These are phyloP conservation scores for Mylabris phalerata DNA, from an alignment of 1,140 invertebrate genomes.

Conservation along the genomic window DNA sequence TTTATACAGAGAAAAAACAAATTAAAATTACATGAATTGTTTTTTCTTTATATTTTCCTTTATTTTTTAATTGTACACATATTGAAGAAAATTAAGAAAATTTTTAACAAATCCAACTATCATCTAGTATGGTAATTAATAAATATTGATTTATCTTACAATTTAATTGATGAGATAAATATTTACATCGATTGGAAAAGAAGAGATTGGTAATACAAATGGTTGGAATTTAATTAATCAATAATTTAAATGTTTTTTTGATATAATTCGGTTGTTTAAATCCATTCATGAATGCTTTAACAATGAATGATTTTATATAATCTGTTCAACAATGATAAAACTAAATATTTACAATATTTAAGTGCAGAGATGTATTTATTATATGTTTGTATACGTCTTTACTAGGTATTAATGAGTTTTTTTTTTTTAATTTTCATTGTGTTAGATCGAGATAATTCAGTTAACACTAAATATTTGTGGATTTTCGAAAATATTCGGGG, in stretches of 20 bases:
- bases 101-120: too few species aligned
- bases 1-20: not conserved
- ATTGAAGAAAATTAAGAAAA: conserved; percentile 4
- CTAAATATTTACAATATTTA: conserved; percentile 11
- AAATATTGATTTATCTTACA: conserved; percentile 11
- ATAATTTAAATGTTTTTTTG: conserved; percentile 7
- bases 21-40: conserved; percentile 2
- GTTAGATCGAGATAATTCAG: conserved; percentile 1
- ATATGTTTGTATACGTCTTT: conserved; percentile 9
- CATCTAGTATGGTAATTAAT: not conserved
- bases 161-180: conserved; percentile 11
- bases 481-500: too few species aligned
- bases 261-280: conserved; percentile 12
- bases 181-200: conserved; percentile 9
- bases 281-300: conserved; percentile 1
- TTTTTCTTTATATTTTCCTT: conserved; percentile 6
- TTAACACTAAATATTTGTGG: conserved; percentile 8
- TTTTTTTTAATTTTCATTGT: too few species aligned
- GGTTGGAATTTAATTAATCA: not conserved
- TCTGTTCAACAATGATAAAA: conserved; percentile 11
- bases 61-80: conserved; percentile 8
- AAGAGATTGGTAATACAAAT: not conserved
- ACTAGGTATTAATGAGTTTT: too few species aligned
- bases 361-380: conserved; percentile 9
- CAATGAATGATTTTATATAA: conserved; percentile 8